These are phyloP conservation scores for Archips crataeganus DNA, from an alignment of 2,888 invertebrate genomes.

Conservation along the genomic window DNA sequence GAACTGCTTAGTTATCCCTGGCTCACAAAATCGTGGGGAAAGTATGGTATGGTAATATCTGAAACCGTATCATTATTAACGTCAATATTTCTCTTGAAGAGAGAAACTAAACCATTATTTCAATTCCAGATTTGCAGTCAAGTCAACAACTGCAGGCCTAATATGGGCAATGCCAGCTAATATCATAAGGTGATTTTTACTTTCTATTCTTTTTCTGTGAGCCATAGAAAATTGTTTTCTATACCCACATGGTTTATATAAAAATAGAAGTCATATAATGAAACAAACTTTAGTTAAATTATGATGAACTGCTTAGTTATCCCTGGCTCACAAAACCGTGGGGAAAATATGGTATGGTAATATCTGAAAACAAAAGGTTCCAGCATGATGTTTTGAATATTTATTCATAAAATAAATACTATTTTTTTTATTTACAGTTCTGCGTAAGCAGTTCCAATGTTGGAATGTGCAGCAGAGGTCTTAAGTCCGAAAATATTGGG, in stretches of 20 bases:
- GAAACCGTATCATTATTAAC: constrained; percentile 42
- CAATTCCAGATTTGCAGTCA: background rate
- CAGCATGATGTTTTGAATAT: too few relatives aligned
- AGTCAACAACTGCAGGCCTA: background rate
- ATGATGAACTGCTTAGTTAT: constrained; percentile 59
- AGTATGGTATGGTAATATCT: constrained; percentile 62
- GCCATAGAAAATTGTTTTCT: too few relatives aligned
- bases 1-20: constrained; percentile 52
- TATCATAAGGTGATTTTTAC: background rate
- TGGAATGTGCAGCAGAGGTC: too few relatives aligned
- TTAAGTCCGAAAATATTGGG: too few relatives aligned
- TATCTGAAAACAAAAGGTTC: constrained; percentile 50
- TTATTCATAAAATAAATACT: background rate
- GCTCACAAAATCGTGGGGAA: constrained; percentile 50
- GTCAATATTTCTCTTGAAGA: background rate
- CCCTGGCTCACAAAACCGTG: constrained; percentile 51
- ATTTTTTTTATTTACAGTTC: background rate
- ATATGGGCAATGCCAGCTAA: too few relatives aligned
- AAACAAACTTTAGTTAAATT: constrained; percentile 32
- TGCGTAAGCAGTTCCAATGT: background rate
- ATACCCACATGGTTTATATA: too few relatives aligned
- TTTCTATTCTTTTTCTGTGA: too few relatives aligned
- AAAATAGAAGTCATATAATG: too few relatives aligned
- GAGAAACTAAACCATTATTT: background rate
- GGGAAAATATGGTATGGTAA: constrained; percentile 59